Evolutionary conservation across 2,888 invertebrate genomes (phyloP), one percentile per base, ranked within the genome.

Genomic region (Tuta absoluta): DNA sequence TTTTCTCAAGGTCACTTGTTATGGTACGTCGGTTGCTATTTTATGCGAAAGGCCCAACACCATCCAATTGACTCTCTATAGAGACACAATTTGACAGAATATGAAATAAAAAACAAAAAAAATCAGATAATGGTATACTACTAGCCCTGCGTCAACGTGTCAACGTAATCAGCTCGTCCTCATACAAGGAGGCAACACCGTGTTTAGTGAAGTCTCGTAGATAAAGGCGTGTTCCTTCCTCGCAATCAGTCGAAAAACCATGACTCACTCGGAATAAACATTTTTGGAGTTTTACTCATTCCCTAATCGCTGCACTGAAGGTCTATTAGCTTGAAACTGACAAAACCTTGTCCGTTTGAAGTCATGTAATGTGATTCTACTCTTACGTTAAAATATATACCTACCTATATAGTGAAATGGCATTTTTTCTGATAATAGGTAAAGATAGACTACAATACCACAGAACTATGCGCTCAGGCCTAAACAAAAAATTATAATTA

Each of bases 271-370:
- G 3, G 19, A 51, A 23, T 53, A 12, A 23, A 23, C 51, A 53
- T 53, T 23, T 53, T 53, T 53, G 23, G 51, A 23, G 51, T 53
- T 23, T 23, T 53, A 53, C 10, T 53, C 51, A 53, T 45, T 45
- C 45, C 45, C 45, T 45, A 45, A 45, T 45, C 45, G n/a, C 45
- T 45, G 17, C 17, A 45, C 17, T 45, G 45, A 45, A 45, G 45
- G 45, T n/a, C 17, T n/a, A n/a, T 45, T 45, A 45, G 17, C 45
- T 45, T 45, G 51, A n/a, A 49, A 21, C 21, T 49, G 49, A 49
- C n/a, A 49, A 49, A 19, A 11, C n/a, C 12, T n/a, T 41, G 41
- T 41, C 10, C 7, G 33, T 33, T 8, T 33, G 33, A 33, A 33
- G 33, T 5, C 33, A 33, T 1, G 33, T 33, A 33, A 33, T 33